Conservation (phyloP, 1,140 invertebrate genomes). For the Sitophilus oryzae region DNA sequence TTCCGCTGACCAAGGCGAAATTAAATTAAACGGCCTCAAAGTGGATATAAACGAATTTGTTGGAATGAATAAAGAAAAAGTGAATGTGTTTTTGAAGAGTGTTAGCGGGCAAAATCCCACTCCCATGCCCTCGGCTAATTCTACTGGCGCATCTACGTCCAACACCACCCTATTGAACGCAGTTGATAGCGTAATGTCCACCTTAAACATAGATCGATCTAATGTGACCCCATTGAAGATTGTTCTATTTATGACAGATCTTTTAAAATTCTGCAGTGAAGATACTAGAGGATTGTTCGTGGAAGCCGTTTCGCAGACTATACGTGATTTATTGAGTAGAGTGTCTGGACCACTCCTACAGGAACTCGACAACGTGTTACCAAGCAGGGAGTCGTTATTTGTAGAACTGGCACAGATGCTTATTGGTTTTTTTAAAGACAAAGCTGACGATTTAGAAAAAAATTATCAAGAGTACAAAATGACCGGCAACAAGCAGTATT, state of each 20-base stretch:
- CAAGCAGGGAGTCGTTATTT: conserved; percentile 9
- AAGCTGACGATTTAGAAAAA: conserved; percentile 13
- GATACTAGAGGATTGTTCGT: not conserved
- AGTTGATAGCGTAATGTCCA: not conserved
- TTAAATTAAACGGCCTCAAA: conserved; percentile 32
- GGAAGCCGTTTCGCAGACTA: not conserved
- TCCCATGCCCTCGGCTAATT: not conserved
- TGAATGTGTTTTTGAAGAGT: conserved; percentile 15
- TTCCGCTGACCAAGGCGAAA: conserved; percentile 27
- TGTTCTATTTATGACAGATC: not conserved
- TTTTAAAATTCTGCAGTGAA: too few species aligned
- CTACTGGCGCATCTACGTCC: conserved; percentile 7
- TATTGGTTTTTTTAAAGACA: conserved; percentile 18
- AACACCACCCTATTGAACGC: not conserved
- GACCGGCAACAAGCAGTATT: conserved; percentile 15
- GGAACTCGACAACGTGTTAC: conserved; percentile 14
- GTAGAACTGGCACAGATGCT: conserved; percentile 14
- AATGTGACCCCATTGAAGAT: not conserved
- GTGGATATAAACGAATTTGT: conserved; percentile 34
- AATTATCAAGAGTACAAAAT: conserved; percentile 16
- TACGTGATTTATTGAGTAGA: not conserved
- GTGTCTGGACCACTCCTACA: not conserved
- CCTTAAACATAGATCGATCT: not conserved
- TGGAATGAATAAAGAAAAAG: conserved; percentile 20
- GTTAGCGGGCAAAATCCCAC: conserved; percentile 17